Percentiles rank a stretch among this genome's conserved stretches.
Conservation (phyloP, 92 coral and sea anemone species). For the Bergia sp. region DNA sequence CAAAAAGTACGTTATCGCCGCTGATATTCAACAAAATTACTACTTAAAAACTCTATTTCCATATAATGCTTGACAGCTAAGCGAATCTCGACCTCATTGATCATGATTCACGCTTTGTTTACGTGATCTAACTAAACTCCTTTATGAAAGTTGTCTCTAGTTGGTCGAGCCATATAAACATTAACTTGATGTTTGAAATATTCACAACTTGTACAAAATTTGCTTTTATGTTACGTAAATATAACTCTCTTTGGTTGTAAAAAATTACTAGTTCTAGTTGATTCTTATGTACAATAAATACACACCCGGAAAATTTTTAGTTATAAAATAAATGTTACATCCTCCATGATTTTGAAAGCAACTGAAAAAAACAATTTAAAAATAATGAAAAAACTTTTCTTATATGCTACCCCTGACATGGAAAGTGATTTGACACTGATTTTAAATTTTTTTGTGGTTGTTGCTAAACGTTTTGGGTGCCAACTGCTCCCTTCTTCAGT, state of each 20-base stretch:
- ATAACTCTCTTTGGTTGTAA: slow-evolving; percentile 25
- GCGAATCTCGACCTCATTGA: background rate
- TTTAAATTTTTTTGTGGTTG: no score
- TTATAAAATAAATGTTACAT: background rate
- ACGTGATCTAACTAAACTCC: background rate
- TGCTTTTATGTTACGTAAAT: slow-evolving; percentile 10
- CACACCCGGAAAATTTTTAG: background rate
- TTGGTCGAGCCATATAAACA: background rate
- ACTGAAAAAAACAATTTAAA: background rate
- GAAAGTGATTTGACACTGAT: no score
- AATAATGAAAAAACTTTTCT: background rate
- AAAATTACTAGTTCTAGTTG: background rate
- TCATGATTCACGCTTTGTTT: background rate
- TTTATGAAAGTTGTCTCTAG: background rate
- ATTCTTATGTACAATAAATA: background rate
- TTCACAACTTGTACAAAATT: slow-evolving; percentile 15
- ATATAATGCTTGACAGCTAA: background rate
- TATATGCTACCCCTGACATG: no score
- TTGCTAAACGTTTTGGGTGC: no score
- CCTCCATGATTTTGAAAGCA: background rate
- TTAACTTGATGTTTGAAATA: background rate
- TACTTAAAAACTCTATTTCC: background rate
- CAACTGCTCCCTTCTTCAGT: no score
- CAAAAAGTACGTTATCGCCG: background rate
- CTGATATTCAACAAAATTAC: background rate